Evolutionary conservation across 2,888 invertebrate species (phyloP).

Genomic region (Lampropteryx suffumata): DNA sequence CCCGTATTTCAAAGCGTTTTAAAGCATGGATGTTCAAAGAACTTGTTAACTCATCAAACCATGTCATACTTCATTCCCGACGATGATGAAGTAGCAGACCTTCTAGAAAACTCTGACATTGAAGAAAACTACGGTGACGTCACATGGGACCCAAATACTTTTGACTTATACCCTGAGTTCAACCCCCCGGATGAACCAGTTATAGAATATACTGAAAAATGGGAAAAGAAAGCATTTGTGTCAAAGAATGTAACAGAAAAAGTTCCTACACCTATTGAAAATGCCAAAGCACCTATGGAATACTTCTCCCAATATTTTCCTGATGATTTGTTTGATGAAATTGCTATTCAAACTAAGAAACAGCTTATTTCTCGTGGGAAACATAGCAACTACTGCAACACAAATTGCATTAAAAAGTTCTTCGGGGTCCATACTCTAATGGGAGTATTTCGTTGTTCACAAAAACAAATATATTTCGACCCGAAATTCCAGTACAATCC

Average conservation of each 20-base stretch:
- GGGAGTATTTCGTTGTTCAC: constrained; percentile 24
- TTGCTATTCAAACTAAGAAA: constrained; percentile 20
- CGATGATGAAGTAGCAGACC: constrained; percentile 22
- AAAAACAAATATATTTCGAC: constrained; percentile 21
- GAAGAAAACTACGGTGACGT: constrained; percentile 20
- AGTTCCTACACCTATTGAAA: constrained; percentile 9
- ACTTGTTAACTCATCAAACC: too few relatives aligned
- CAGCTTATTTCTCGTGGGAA: constrained; percentile 8
- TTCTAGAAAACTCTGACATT: constrained; percentile 34
- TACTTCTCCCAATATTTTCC: constrained; percentile 24
- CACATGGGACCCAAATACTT: constrained; percentile 17
- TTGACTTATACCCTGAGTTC: constrained; percentile 17
- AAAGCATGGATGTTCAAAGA: too few relatives aligned
- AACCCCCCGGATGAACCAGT: constrained; percentile 7
- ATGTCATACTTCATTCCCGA: constrained; percentile 19
- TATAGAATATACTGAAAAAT: constrained; percentile 6
- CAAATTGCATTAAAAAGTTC: constrained; percentile 18
- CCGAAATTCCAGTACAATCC: constrained; percentile 22
- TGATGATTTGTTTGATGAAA: constrained; percentile 26
- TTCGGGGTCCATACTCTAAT: constrained; percentile 25
- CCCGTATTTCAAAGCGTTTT: not conserved
- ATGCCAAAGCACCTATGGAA: constrained; percentile 19
- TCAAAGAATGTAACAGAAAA: constrained; percentile 17
- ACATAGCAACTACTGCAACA: constrained; percentile 13
- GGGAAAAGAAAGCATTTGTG: constrained; percentile 18